These are phyloP conservation scores for Radopholus similis DNA, from an alignment of 1,140 invertebrate species.

Conservation along the genomic window DNA sequence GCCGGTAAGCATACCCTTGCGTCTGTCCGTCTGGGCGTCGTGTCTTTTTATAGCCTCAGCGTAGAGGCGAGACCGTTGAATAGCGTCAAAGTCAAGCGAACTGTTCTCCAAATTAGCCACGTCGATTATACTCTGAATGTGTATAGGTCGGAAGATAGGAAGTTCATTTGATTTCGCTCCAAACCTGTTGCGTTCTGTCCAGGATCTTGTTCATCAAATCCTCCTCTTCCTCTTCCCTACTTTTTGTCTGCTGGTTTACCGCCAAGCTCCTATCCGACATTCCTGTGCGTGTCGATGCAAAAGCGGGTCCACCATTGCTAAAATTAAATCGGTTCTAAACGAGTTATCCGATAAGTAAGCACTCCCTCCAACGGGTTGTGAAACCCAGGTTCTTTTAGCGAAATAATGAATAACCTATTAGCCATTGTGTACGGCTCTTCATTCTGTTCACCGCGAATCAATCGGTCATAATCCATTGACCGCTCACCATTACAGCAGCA, in stretches of 20 bases:
- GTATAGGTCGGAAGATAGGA: not conserved
- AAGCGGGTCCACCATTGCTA: not conserved
- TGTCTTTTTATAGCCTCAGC: constrained; percentile 19
- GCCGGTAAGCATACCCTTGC: not conserved
- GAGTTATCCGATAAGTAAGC: too few species aligned
- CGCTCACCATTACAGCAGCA: not conserved
- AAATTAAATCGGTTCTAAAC: too few species aligned
- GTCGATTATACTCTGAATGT: constrained; percentile 24
- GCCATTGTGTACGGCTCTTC: not conserved
- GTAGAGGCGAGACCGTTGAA: constrained; percentile 21
- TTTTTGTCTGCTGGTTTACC: not conserved
- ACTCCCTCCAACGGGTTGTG: too few species aligned
- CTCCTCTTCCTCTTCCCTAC: constrained; percentile 24
- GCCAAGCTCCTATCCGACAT: not conserved
- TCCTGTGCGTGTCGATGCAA: not conserved
- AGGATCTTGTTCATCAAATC: constrained; percentile 28
- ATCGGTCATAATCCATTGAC: not conserved
- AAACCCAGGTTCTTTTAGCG: too few species aligned
- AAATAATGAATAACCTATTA: too few species aligned
- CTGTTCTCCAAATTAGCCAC: constrained; percentile 25
- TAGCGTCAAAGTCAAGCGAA: constrained; percentile 19
- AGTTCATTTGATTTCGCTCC: not conserved
- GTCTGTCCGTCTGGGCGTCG: constrained; percentile 9
- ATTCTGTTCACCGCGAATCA: not conserved
- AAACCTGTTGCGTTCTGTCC: constrained; percentile 27